Base-by-base conservation (phyloP, 2,797 vertebrate genomes). In the Xenops minutus region DNA sequence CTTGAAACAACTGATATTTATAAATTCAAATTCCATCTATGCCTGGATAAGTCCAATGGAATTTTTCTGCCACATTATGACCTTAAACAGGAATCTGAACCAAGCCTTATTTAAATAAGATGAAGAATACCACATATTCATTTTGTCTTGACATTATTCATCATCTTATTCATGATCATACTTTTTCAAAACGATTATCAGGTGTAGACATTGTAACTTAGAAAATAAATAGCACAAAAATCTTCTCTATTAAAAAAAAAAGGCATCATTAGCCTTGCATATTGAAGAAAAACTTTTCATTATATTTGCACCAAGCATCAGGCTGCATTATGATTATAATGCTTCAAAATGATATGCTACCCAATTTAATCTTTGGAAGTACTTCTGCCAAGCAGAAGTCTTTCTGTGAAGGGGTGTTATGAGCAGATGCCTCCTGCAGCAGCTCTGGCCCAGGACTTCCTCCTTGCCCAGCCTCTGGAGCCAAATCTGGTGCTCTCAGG, bases 81-180 rank as follows among this genome's bases (percentile, higher is more conserved):
- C 59, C 44, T 91, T 80, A 82, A 91, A 89, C 3, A 49, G 37
- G 34, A 85, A n/a, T 74, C 54, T 85, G 34, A 93, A 44, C 7
- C 14, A 67, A 79, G 32, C 1, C 6, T 59, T 52, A 52, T 79
- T 72, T 76, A 79, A 90, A 67, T 56, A 71, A 71, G 44, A 79
- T 46, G 37, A 85, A 85, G 18, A 84, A 82, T 24, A 23, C 10
- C 54, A 74, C 17, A 43, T 75, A 89, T 24, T 82, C 9, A 52
- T 81, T 91, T 95, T 94, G 15, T 79, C 48, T 84, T 58, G 44
- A 85, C 85, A 88, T 83, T 93, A 88, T 34, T 93, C 34, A 54
- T 88, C 8, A 32, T 55, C 18, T 79, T 86, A 17, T 69, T 93
- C 49, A 74, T 56, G 71, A 77, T 55, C 21, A 29, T 9, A 49